A percentile compares a stretch with the other conserved stretches of the same genome.
phyloP scores from a whole-genome alignment of 2,113 vertebrate species.

The Leptocoma aspasia region DNA sequence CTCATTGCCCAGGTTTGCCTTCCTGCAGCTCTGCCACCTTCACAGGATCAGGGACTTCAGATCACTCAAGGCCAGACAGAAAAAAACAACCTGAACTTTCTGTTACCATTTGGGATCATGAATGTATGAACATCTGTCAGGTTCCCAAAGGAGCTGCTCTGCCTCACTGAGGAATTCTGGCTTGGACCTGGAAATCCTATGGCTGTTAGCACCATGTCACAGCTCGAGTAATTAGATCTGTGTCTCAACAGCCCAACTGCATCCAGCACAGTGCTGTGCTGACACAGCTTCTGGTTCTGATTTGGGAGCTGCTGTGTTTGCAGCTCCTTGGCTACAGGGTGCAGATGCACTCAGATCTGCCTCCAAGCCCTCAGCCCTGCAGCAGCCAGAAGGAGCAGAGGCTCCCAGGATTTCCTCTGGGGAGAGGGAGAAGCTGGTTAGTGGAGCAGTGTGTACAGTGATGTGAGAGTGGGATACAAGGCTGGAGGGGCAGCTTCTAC shows the following conservation, averaged over 20 bases:
- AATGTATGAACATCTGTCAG: neutral
- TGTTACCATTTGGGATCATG: neutral
- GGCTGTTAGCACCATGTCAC: neutral
- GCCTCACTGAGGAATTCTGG: neutral
- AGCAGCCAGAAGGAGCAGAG: neutral
- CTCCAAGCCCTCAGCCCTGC: neutral
- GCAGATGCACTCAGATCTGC: neutral
- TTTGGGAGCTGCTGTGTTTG: conserved; percentile 16
- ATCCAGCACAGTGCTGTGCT: neutral
- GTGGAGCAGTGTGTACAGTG: fast-evolving
- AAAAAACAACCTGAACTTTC: neutral
- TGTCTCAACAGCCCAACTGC: neutral
- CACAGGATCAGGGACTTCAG: neutral
- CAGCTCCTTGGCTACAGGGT: neutral
- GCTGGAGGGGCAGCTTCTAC: neutral
- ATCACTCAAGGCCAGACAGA: neutral
- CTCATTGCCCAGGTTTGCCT: neutral
- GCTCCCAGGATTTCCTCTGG: neutral
- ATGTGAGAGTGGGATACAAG: neutral
- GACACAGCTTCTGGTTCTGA: conserved; percentile 19
- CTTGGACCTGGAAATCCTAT: neutral
- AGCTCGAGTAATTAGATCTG: neutral
- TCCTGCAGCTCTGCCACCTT: neutral
- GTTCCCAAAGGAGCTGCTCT: neutral
- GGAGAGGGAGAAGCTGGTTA: neutral